Evolutionary conservation across 2,113 vertebrate genomes (phyloP), one percentile per base, ranked within the genome.

Genomic region (Melanostigma gelatinosum): DNA sequence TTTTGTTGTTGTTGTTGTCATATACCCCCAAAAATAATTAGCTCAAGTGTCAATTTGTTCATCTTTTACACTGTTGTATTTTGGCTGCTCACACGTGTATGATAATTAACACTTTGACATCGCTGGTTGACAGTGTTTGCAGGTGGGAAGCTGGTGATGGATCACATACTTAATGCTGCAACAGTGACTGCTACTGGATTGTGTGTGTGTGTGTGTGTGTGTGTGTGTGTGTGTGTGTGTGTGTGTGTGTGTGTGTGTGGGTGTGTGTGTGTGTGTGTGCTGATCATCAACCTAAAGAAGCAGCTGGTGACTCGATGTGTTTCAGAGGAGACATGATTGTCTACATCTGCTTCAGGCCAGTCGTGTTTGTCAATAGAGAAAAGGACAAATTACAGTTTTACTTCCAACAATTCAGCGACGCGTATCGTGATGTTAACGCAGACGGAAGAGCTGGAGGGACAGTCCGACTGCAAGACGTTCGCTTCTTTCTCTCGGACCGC

Each of bases 241-340:
- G 32, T 34, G 65, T 22, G 2, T 15, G 18, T 18, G 5, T 36
- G 15, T 57, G 24, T 27, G 32, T 34, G 32, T 34, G 32, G 5
- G 32, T 34, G 32, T 34, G 32, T 34, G 32, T 34, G 65, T 22
- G 2, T 15, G 18, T 18, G 5, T 36, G 15, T 57, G 24, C n/a
- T 27, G 24, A 58, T 29, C 55, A 20, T 72, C 40, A 44, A 61
- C 24, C 55, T 60, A 48, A 72, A 60, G 27, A 46, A 58, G 67
- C 50, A 72, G 73, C 57, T 69, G 46, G 62, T 73, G 82, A 55
- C 46, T 63, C 27, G n/a, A 8, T 63, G 48, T 61, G 64, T 29
- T 48, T 27, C 57, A 65, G 57, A 85, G 64, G 69, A 77, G 62
- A 71, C 60, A 42, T 63, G 18, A 48, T 32, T 67, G 61, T 67